These are phyloP conservation scores for Pygmarrhopalites habei DNA, from an alignment of 1,140 invertebrate species.

Conservation along the genomic window DNA sequence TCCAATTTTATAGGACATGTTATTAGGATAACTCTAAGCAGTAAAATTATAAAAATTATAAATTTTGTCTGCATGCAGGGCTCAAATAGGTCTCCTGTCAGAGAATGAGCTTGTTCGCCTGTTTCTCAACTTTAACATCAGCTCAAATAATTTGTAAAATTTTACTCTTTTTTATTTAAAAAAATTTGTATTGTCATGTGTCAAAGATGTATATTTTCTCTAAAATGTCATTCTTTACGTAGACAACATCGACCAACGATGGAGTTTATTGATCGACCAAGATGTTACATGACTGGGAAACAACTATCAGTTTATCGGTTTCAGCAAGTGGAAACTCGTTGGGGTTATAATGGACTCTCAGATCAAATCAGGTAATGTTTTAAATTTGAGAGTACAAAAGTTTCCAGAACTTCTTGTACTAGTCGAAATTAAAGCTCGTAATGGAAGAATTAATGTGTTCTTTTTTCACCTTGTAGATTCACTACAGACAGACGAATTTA, in stretches of 20 bases:
- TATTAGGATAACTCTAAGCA: too few relatives aligned
- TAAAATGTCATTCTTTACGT: slow-evolving; percentile 7
- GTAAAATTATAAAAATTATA: too few relatives aligned
- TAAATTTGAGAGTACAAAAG: too few relatives aligned
- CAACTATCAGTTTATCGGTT: slow-evolving; percentile 75
- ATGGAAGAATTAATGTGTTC: too few relatives aligned
- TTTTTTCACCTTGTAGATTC: too few relatives aligned
- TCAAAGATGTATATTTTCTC: too few relatives aligned
- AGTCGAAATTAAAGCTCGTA: not conserved
- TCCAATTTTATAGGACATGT: too few relatives aligned
- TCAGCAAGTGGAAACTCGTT: slow-evolving; percentile 69
- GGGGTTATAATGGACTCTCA: slow-evolving; percentile 81
- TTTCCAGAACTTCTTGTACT: not conserved
- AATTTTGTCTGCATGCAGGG: too few relatives aligned
- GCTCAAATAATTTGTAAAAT: slow-evolving; percentile 51
- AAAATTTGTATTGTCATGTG: not conserved
- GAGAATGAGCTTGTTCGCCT: slow-evolving; percentile 69
- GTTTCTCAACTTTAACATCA: slow-evolving; percentile 77
- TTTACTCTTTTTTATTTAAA: slow-evolving; percentile 33
- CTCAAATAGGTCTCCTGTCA: slow-evolving; percentile 66
- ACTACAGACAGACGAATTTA: slow-evolving; percentile 74
- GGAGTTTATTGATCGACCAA: slow-evolving; percentile 62
- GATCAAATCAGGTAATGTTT: slow-evolving; percentile 73
- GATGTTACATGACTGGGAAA: slow-evolving; percentile 75
- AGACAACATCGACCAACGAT: slow-evolving; percentile 52